Evolutionary conservation across 2,888 invertebrate species (phyloP), one percentile per base, ranked within the genome.

Genomic region (Agrilus mali): DNA sequence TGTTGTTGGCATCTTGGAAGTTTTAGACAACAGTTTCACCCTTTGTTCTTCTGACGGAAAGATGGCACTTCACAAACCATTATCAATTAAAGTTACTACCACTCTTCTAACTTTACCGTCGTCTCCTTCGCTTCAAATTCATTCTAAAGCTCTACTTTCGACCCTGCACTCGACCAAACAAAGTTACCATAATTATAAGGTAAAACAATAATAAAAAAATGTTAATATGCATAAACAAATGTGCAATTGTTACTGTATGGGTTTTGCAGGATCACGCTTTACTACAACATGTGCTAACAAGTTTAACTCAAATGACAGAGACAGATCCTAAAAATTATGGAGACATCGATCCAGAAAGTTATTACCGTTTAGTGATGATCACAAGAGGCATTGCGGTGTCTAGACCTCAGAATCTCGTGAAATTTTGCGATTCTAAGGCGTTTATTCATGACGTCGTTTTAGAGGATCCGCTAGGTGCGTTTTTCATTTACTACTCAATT

Each of bases 291-390:
- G 86, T 84, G 38, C 73, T 80, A 57, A 71, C 69, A 12, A 79
- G 81, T 17, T 68, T 89, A 22, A 75, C 73, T 40, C 70, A 75
- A 44, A 75, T 86, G 60, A 74, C 77, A 37, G 72, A 77, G 46
- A 60, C 66, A 2, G 62, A 63, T 32, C 47, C 51, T 2, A 69
- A 73, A 4, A 80, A 84, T 52, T 71, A 79, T 1, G 73, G 75
- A 46, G 79, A 82, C 57, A 78, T 89, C 50, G 92, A 94, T 65
- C 88, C 93, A 0, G 94, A 95, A 62, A 86, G 86, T 42, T 94
- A 84, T 65, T 92, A 90, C 68, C 76, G 90, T 2, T 73, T 94
- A 20, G 80, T 94, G 33, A 68, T 90, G 42, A 78, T 89, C 12
- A 86, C 88, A 1, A 74, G 93, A 36, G 82, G 86, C 33, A 86